Percentiles rank a stretch among this genome's conserved stretches.
Conservation (phyloP, 2,888 invertebrate genomes). For the Patella caerulea region DNA sequence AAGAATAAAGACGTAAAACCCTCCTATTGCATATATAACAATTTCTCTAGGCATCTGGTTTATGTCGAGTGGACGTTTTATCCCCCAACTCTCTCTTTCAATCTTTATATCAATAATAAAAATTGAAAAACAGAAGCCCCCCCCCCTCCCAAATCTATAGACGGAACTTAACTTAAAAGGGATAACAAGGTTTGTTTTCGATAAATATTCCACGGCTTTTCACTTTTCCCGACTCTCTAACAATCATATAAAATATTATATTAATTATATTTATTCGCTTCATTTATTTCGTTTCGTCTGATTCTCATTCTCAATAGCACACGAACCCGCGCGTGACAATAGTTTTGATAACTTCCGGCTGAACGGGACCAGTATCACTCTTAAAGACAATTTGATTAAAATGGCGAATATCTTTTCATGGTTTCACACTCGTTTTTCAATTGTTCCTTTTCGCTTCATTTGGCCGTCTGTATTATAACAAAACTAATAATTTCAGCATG, state of each 20-base stretch:
- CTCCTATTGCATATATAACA: too few relatives aligned
- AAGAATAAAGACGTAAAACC: too few relatives aligned
- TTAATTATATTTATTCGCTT: constrained; percentile 4
- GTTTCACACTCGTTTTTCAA: not conserved
- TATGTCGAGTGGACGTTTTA: too few relatives aligned
- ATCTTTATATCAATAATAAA: too few relatives aligned
- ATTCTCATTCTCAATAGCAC: not conserved
- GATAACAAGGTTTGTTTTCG: too few relatives aligned
- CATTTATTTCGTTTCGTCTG: constrained; percentile 1
- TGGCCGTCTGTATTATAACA: not conserved
- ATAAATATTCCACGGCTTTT: too few relatives aligned
- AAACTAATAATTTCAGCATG: constrained; percentile 12
- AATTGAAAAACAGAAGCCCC: too few relatives aligned
- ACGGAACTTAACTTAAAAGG: too few relatives aligned
- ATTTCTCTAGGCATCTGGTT: too few relatives aligned
- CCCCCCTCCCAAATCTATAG: too few relatives aligned
- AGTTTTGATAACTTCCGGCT: constrained; percentile 10
- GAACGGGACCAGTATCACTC: constrained; percentile 1
- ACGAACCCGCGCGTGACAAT: constrained; percentile 5
- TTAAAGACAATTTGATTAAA: constrained; percentile 9
- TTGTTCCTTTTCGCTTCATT: constrained; percentile 9
- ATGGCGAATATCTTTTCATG: not conserved
- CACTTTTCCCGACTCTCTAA: too few relatives aligned
- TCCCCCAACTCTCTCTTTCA: too few relatives aligned
- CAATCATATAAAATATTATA: not conserved